A percentile compares a stretch with the other conserved stretches of the same genome.
Evolutionary conservation across 2,797 vertebrate genomes (phyloP).

Genomic region (Pterois miles): DNA sequence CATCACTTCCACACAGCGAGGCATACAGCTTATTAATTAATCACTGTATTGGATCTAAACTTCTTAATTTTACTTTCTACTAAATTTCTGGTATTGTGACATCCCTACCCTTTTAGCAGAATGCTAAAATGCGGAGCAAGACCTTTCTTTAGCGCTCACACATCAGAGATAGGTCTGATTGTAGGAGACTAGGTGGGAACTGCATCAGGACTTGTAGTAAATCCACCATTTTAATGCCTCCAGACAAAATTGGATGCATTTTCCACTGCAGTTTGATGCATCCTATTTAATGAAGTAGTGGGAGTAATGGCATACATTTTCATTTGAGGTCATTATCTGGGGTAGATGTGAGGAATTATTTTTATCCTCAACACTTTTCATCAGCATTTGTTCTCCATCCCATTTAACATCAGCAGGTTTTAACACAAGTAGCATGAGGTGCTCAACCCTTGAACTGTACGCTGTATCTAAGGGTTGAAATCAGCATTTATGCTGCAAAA

Average conservation of each 20-base stretch:
- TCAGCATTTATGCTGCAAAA: conserved; percentile 42
- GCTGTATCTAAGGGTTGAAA: conserved; percentile 26
- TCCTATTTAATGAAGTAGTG: conserved; percentile 35
- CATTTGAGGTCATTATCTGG: conserved; percentile 44
- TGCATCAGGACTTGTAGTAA: conserved; percentile 29
- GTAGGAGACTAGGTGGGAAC: neutral
- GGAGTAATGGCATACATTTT: conserved; percentile 41
- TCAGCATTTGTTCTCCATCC: conserved; percentile 13
- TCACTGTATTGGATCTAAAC: too few relatives aligned
- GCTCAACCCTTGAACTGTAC: conserved; percentile 46
- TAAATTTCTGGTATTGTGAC: too few relatives aligned
- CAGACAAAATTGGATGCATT: conserved; percentile 27
- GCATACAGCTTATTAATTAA: too few relatives aligned
- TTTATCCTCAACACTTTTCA: neutral
- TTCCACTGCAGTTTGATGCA: conserved; percentile 34
- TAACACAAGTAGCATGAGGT: conserved; percentile 3
- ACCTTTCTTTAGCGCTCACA: neutral
- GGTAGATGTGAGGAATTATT: conserved; percentile 25
- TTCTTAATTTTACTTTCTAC: too few relatives aligned
- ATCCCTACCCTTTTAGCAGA: neutral
- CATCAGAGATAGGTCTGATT: neutral
- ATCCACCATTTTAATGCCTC: conserved; percentile 13
- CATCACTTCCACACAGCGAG: too few relatives aligned
- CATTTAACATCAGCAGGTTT: conserved; percentile 26
- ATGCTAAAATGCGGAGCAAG: neutral